Evolutionary conservation across 2,888 invertebrate species (phyloP).

Genomic region (Leptopterna dolabrata): DNA sequence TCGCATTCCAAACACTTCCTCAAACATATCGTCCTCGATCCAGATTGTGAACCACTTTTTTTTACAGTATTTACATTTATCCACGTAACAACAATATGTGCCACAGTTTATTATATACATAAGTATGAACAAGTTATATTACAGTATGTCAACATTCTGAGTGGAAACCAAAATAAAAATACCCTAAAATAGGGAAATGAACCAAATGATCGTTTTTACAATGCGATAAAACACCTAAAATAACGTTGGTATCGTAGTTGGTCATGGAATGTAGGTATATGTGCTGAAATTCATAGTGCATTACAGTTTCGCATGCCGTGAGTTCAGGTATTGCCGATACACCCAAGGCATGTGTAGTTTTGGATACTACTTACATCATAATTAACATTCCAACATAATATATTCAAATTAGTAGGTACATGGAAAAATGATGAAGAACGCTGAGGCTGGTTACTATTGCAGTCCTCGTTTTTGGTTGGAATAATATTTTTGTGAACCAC

Average conservation of each 20-base stretch:
- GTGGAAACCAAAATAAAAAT: background rate
- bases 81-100: slow-evolving; percentile 5
- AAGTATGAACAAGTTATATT: background rate
- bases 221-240: background rate
- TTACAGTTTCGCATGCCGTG: too few relatives aligned
- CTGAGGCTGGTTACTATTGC: too few relatives aligned
- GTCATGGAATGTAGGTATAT: too few relatives aligned
- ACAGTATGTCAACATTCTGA: background rate
- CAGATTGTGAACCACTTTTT: background rate
- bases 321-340: too few relatives aligned
- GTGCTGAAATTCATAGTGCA: too few relatives aligned
- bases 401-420: too few relatives aligned
- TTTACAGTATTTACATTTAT: slow-evolving; percentile 37
- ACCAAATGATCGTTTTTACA: background rate
- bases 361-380: too few relatives aligned
- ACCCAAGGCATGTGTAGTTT: too few relatives aligned
- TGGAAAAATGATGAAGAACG: too few relatives aligned
- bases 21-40: background rate
- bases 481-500: too few relatives aligned
- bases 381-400: too few relatives aligned
- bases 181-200: background rate
- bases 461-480: too few relatives aligned
- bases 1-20: background rate
- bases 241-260: background rate
- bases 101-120: background rate